Evolutionary conservation across 1,140 invertebrate genomes (phyloP).

Genomic region (Drosophila navojoa): DNA sequence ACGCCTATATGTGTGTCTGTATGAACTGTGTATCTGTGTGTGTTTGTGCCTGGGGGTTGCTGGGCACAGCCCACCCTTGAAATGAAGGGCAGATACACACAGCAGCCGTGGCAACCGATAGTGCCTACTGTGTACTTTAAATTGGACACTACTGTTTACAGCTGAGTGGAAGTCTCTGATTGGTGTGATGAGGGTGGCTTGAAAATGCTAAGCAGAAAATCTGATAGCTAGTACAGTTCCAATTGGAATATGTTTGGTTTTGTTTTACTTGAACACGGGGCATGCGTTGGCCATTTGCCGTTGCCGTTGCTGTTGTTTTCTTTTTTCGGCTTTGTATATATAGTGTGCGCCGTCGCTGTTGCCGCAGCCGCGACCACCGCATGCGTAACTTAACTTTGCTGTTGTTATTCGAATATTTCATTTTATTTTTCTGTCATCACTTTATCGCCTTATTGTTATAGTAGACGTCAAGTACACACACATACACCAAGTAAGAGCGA

Average conservation of each 20-base stretch:
- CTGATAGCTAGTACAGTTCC: constrained; percentile 64
- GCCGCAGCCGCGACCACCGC: constrained; percentile 53
- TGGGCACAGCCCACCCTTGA: constrained; percentile 36
- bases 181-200: constrained; percentile 28
- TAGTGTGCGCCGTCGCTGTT: constrained; percentile 63
- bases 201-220: constrained; percentile 18
- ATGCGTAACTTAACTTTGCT: constrained; percentile 62
- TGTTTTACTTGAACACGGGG: constrained; percentile 21
- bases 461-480: constrained; percentile 18
- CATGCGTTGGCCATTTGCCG: constrained; percentile 33
- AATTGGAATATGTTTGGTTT: constrained; percentile 47
- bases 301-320: neutral
- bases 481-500: constrained; percentile 1
- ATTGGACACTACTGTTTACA: constrained; percentile 32
- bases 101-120: constrained; percentile 26
- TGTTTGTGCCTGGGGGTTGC: constrained; percentile 47
- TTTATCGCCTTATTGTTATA: constrained; percentile 50
- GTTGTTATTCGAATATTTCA: constrained; percentile 35
- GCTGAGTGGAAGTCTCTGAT: constrained; percentile 1
- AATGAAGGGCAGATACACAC: constrained; percentile 55
- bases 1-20: constrained; percentile 10
- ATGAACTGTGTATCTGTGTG: constrained; percentile 5
- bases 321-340: constrained; percentile 13
- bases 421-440: constrained; percentile 33
- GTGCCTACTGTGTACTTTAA: constrained; percentile 6